Percentiles rank a stretch among this genome's conserved stretches.
These are phyloP conservation scores for Crocodylus rhombifer DNA, from an alignment of 2,797 vertebrate species.

Conservation along the genomic window DNA sequence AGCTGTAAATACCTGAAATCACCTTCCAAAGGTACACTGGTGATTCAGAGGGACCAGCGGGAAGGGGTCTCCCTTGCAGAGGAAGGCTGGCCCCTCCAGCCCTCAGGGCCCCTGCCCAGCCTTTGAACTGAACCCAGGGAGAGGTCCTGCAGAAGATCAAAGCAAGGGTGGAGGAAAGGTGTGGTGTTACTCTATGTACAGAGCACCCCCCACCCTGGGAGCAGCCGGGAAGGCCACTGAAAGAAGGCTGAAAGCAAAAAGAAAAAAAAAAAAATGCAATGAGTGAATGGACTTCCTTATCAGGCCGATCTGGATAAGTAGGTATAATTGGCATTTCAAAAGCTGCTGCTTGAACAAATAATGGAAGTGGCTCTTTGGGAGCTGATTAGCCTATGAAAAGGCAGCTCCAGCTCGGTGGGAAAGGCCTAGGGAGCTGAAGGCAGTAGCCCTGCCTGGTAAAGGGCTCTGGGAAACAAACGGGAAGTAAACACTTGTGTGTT, in stretches of 20 bases:
- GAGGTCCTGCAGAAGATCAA: conserved; percentile 53
- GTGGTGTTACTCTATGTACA: conserved; percentile 8
- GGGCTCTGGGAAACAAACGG: not conserved
- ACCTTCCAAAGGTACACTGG: too few species aligned
- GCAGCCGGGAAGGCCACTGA: conserved; percentile 36
- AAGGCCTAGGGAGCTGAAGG: not conserved
- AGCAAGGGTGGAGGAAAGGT: conserved; percentile 51
- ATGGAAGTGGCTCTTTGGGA: not conserved
- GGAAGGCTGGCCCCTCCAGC: conserved; percentile 24
- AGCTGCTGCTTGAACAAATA: conserved; percentile 13
- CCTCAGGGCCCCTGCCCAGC: conserved; percentile 39
- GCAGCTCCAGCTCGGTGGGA: accelerated
- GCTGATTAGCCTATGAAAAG: accelerated
- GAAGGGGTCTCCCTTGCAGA: too few species aligned
- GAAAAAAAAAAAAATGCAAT: not conserved
- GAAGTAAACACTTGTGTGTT: not conserved
- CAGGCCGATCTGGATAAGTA: not conserved
- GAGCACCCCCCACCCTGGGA: not conserved
- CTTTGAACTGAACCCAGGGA: conserved; percentile 55
- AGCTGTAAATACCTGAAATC: too few species aligned
- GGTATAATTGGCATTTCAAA: conserved; percentile 1
- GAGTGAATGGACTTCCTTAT: not conserved
- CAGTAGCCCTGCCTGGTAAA: not conserved
- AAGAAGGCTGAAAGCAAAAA: conserved; percentile 27
- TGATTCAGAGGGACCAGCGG: too few species aligned